Evolutionary conservation across 2,888 invertebrate species (phyloP), one percentile per base, ranked within the genome.

Genomic region (Coleophora deauratella): DNA sequence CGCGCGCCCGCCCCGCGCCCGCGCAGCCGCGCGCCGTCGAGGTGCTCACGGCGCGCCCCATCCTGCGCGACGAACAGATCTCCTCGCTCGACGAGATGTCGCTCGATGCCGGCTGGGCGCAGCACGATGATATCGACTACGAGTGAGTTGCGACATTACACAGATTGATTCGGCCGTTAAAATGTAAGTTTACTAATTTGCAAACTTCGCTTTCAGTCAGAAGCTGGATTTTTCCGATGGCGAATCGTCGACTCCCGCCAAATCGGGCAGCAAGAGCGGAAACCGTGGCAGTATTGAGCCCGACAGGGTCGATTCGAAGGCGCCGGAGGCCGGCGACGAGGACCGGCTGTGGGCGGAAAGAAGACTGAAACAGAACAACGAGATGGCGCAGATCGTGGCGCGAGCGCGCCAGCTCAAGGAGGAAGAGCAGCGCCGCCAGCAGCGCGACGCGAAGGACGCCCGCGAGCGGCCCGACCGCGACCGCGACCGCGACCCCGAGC

Each of bases 181-280:
- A 1, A 2, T 30, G 2, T n/a, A 31, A 32, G 12, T 34, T 2
- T 34, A 9, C 34, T 21, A 21, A 21, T 21, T 21, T 21, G 21
- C 3, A 21, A 21, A 21, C 21, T 50, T 48, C 44, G 40, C 48
- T 79, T 73, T 43, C 78, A 92, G 91, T 86, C 95, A 96, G 85
- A 97, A 96, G 77, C 81, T 98, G 67, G 93, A 94, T 53, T 98
- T 97, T 79, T 97, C 97, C 66, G 97, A 98, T 79, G 97, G 97
- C 61, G 97, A 97, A 55, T 71, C 82, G 11, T 72, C 78, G 27
- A 69, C 70, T 42, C 72, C 77, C 11, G 69, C 57, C 46, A 74
- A 80, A 59, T 66, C 66, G 37, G 66, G 50, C 46, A 54, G 72
- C 50, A 66, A 78, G 57, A 70, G 65, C 49, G 71, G 57, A 44